phyloP scores from a whole-genome alignment of 2,888 invertebrate species.

The Heteropelma amictum region DNA sequence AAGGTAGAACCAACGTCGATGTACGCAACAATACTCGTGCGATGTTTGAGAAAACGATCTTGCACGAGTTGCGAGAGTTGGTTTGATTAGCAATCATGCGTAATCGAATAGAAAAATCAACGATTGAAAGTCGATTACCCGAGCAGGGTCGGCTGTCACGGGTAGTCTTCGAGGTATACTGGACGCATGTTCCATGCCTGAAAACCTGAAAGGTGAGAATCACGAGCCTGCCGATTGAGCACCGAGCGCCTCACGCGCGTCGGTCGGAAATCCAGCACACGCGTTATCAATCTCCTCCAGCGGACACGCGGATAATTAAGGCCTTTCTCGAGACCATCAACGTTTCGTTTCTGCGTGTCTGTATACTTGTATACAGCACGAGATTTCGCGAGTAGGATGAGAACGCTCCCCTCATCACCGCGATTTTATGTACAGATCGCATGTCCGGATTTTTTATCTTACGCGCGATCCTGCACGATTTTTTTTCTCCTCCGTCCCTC shows the following conservation, averaged over 20 bases:
- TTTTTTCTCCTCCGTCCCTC: constrained; percentile 51
- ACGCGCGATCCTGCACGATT: constrained; percentile 68
- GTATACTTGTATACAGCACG: constrained; percentile 41
- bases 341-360: constrained; percentile 1
- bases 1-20: too few species aligned
- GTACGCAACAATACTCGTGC: too few species aligned
- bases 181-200: too few species aligned
- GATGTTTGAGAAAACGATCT: too few species aligned
- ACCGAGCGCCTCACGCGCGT: background rate
- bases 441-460: constrained; percentile 71
- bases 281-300: constrained; percentile 63
- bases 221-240: constrained; percentile 1
- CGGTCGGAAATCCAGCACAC: constrained; percentile 47
- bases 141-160: too few species aligned
- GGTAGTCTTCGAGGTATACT: too few species aligned
- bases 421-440: constrained; percentile 71
- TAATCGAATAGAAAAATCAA: too few species aligned
- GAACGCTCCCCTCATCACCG: constrained; percentile 39
- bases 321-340: constrained; percentile 55
- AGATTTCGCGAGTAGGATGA: constrained; percentile 51
- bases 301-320: constrained; percentile 67
- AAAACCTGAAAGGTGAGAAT: background rate
- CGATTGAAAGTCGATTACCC: too few species aligned
- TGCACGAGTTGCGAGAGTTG: too few species aligned
- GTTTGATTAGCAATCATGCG: too few species aligned